Conservation (phyloP, 2,113 vertebrate species). For the Passer montanus region DNA sequence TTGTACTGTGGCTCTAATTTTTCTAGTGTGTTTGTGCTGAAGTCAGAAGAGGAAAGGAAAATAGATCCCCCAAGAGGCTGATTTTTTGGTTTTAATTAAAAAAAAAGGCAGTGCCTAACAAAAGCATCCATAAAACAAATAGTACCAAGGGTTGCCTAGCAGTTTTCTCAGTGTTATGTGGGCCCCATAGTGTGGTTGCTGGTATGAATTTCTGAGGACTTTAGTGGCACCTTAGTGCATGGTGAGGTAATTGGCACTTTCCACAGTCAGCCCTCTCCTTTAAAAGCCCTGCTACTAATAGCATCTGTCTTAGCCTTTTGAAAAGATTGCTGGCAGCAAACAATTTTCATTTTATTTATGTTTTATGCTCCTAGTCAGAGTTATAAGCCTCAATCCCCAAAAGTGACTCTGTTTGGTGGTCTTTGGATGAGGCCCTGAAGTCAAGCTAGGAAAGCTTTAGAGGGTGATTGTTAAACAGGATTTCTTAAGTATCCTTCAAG, state of each 20-base stretch:
- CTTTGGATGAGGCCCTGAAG: background rate
- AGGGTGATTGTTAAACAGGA: background rate
- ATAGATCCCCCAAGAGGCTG: slow-evolving; percentile 29
- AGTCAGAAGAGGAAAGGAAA: slow-evolving; percentile 41
- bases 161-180: background rate
- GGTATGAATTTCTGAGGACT: background rate
- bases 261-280: background rate
- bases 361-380: background rate
- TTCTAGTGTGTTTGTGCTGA: slow-evolving; percentile 18
- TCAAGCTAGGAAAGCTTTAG: background rate
- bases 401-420: accelerated
- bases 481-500: background rate
- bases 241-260: background rate
- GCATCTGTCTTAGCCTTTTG: background rate
- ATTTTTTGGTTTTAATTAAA: slow-evolving; percentile 9
- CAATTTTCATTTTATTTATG: background rate
- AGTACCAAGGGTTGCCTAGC: background rate
- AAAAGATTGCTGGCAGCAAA: background rate
- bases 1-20: slow-evolving; percentile 39
- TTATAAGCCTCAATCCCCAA: background rate
- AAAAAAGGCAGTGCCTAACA: background rate
- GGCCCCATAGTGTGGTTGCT: background rate
- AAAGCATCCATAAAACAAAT: slow-evolving; percentile 30
- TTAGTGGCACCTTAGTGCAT: background rate
- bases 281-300: background rate